phyloP scores from a whole-genome alignment of 2,797 vertebrate genomes.

The Acanthiza pusilla region DNA sequence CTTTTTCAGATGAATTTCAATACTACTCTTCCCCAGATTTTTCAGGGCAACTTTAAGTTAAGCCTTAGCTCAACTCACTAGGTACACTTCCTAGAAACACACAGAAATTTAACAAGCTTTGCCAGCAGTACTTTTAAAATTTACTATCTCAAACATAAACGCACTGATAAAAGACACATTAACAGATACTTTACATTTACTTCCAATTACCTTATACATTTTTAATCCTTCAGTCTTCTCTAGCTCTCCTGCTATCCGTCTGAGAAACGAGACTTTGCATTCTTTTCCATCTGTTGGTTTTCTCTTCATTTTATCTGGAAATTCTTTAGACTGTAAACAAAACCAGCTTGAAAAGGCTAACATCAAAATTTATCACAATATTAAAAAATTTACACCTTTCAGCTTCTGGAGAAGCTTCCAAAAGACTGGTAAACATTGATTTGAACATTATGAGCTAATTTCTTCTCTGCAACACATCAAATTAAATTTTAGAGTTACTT shows the following conservation, averaged over 20 bases:
- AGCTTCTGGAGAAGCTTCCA: background rate
- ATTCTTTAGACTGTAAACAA: conserved; percentile 44
- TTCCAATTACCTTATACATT: conserved; percentile 59
- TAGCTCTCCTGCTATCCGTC: conserved; percentile 41
- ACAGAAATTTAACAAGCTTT: background rate
- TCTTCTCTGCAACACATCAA: background rate
- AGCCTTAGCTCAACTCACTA: background rate
- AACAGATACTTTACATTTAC: background rate
- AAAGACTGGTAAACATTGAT: background rate
- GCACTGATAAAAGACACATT: background rate
- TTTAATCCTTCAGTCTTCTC: conserved; percentile 60
- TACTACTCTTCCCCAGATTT: background rate
- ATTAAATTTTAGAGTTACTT: background rate
- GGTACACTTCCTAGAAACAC: background rate
- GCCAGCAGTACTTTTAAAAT: background rate
- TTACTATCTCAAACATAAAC: background rate
- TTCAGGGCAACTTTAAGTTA: background rate
- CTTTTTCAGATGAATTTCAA: background rate
- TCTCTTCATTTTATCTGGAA: conserved; percentile 46
- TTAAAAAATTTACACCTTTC: background rate
- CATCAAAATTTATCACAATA: background rate
- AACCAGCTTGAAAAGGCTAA: background rate
- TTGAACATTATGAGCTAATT: background rate
- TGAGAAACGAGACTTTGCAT: conserved; percentile 35
- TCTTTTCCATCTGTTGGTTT: background rate